phyloP scores from a whole-genome alignment of 2,113 vertebrate genomes.

The Platichthys stellatus region DNA sequence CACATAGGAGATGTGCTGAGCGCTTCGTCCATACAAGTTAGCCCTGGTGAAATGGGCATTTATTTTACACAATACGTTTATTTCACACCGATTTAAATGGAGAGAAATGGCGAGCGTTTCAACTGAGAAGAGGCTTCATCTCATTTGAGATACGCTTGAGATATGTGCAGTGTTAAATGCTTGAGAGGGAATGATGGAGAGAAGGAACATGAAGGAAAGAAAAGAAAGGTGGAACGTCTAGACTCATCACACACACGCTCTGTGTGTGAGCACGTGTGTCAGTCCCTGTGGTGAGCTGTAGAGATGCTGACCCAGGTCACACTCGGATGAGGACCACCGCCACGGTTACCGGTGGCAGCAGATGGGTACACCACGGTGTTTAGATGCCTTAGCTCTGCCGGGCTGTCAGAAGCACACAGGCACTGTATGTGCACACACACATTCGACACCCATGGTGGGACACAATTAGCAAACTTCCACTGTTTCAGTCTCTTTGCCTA shows the following conservation, averaged over 20 bases:
- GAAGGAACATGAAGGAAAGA: not conserved
- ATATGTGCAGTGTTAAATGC: not conserved
- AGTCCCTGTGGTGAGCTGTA: slow-evolving; percentile 54
- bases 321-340: slow-evolving; percentile 67
- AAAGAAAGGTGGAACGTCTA: not conserved
- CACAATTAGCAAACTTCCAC: slow-evolving; percentile 67
- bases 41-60: slow-evolving; percentile 36
- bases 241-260: not conserved
- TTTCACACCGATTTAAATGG: slow-evolving; percentile 52
- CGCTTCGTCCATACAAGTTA: slow-evolving; percentile 39
- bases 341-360: slow-evolving; percentile 65
- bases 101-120: slow-evolving; percentile 6
- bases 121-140: slow-evolving; percentile 2
- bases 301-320: slow-evolving; percentile 62
- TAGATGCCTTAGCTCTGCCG: slow-evolving; percentile 60
- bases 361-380: slow-evolving; percentile 68
- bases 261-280: slow-evolving; percentile 28
- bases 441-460: slow-evolving; percentile 46
- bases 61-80: slow-evolving; percentile 51
- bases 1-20: slow-evolving; percentile 55
- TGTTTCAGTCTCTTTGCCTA: slow-evolving; percentile 38
- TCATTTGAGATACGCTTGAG: slow-evolving; percentile 4
- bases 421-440: slow-evolving; percentile 17
- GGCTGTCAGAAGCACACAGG: slow-evolving; percentile 51
- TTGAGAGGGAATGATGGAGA: not conserved